phyloP scores from a whole-genome alignment of 2,113 vertebrate species.

The Heteronetta atricapilla region DNA sequence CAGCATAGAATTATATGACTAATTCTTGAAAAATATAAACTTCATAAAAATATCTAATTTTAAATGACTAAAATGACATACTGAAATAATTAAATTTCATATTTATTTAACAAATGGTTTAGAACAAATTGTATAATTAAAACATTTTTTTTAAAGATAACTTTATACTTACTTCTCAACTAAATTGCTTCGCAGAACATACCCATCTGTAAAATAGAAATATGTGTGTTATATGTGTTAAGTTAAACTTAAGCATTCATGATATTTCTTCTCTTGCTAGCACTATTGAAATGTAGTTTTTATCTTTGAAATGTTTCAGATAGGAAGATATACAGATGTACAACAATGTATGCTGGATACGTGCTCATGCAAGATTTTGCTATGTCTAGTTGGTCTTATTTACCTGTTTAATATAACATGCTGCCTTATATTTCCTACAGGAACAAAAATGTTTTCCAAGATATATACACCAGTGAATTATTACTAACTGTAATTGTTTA shows the following conservation, averaged over 20 bases:
- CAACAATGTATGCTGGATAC: background rate
- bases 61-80: background rate
- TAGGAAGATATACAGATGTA: background rate
- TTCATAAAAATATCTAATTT: background rate
- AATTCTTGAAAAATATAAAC: background rate
- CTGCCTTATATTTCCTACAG: background rate
- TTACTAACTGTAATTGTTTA: background rate
- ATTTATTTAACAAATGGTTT: background rate
- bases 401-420: background rate
- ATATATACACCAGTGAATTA: background rate
- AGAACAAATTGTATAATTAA: background rate
- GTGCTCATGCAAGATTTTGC: background rate
- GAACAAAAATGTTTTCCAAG: background rate
- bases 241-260: background rate
- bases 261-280: background rate
- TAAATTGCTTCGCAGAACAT: conserved; percentile 82
- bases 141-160: background rate
- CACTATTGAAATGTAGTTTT: background rate
- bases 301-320: background rate
- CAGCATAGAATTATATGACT: background rate
- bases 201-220: conserved; percentile 85
- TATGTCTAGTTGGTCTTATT: background rate
- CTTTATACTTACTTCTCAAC: conserved; percentile 84
- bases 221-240: background rate
- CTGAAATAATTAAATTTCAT: background rate